These are phyloP conservation scores for Bombyx huttoni DNA, from an alignment of 2,888 invertebrate species.

Conservation along the genomic window DNA sequence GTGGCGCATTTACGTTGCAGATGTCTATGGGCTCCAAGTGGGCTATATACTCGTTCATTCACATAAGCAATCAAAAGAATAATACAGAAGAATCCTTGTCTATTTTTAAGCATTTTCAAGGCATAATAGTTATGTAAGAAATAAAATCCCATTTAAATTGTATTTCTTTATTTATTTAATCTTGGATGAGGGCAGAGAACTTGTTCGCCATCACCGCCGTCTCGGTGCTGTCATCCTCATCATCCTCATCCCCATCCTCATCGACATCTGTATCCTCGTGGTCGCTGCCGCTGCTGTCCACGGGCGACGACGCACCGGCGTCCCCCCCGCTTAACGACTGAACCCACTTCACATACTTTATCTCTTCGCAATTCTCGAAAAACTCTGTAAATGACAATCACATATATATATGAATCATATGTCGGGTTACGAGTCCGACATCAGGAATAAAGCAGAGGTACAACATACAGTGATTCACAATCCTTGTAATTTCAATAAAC, in stretches of 20 bases:
- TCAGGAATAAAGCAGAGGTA: too few relatives aligned
- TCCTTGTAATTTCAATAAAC: too few relatives aligned
- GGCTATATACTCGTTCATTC: too few relatives aligned
- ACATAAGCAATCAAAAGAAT: too few relatives aligned
- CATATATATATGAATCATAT: too few relatives aligned
- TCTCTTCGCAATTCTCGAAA: slow-evolving; percentile 74
- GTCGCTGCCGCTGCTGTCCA: slow-evolving; percentile 11
- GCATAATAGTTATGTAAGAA: not conserved
- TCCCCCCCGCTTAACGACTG: slow-evolving; percentile 62
- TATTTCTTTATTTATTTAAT: not conserved
- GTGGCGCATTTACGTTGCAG: too few relatives aligned
- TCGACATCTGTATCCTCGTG: slow-evolving; percentile 11
- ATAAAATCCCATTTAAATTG: not conserved
- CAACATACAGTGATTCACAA: too few relatives aligned
- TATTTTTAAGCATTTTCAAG: too few relatives aligned
- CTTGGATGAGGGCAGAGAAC: slow-evolving; percentile 3
- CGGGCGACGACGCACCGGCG: slow-evolving; percentile 18
- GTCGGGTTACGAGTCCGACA: too few relatives aligned
- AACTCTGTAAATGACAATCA: slow-evolving; percentile 49
- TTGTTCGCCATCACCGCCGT: slow-evolving; percentile 5
- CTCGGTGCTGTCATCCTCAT: slow-evolving; percentile 1
- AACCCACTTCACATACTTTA: slow-evolving; percentile 77
- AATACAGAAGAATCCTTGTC: too few relatives aligned
- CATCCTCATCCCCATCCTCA: slow-evolving; percentile 15
- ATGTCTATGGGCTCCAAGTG: too few relatives aligned